Base-by-base conservation (phyloP, 30 jellyfish, hydroid and myxozoan genomes). In the Calvadosia cruxmelitensis region DNA sequence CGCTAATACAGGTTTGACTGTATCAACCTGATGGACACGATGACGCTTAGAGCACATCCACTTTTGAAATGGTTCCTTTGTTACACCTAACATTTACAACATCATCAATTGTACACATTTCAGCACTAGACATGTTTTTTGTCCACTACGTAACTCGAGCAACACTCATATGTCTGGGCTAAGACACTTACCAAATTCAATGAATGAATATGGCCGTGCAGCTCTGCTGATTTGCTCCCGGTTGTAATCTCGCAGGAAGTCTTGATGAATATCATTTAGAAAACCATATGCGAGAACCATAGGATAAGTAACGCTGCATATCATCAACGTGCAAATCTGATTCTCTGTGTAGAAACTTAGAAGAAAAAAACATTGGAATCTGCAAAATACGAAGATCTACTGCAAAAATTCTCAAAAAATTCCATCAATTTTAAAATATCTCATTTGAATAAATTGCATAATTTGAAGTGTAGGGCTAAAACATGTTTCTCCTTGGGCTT, bases 181-280 rank as follows among this genome's bases (percentile, higher is more conserved):
- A n/a, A n/a, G n/a, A n/a, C n/a, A n/a, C 93, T 76, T 67, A 89
- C 98, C 95, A 77, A 89, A 89, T 57, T 81, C 98, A 35, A 89
- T 89, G 42, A 81, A 81, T 12, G 98, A 89, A 68, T 89, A 89
- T 0, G 98, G 98, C 62, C 98, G 52, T 49, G 80, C 81, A 15
- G 89, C 95, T 61, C 76, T 76, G 31, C 72, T 84, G 27, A 89
- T 71, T 0, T 92, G 79, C 29, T 74, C 85, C 49, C 69, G 73
- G 52, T 93, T 79, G 50, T 80, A 89, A 50, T 89, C 84, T 61
- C 70, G 79, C 51, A 82, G 66, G 64, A 89, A 89, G 66, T 81
- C 98, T 57, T 61, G 65, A 53, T 89, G 77, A 10, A 89, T 33
- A 49, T 89, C 98, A 76, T 77, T 85, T 27, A 89, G 78, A 71